These are phyloP conservation scores for Porites divaricata DNA, from an alignment of 92 coral and sea anemone genomes.

Conservation along the genomic window DNA sequence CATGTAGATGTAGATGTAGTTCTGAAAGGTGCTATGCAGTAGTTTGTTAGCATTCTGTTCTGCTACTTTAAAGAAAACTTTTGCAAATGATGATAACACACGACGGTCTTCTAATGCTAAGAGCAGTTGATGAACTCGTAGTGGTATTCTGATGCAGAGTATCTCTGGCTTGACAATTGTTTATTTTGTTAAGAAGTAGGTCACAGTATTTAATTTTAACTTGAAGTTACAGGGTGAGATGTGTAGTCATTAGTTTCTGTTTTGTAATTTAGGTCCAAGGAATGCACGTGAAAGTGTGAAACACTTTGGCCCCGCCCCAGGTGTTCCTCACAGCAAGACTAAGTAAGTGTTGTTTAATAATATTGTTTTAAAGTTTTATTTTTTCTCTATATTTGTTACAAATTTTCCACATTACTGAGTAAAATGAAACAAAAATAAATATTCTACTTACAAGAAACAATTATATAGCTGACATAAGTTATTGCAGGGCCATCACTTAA, in stretches of 20 bases:
- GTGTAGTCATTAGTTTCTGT: not conserved
- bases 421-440: no score
- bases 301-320: slow-evolving; percentile 97
- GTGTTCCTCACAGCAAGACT: slow-evolving; percentile 96
- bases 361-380: not conserved
- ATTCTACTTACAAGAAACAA: no score
- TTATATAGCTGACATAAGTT: no score
- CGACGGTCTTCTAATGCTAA: slow-evolving; percentile 99
- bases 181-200: not conserved
- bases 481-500: no score
- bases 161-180: not conserved
- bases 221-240: no score
- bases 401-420: no score
- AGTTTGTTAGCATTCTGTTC: no score
- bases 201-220: no score
- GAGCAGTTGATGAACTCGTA: slow-evolving; percentile 85
- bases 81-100: slow-evolving; percentile 92
- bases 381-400: no score
- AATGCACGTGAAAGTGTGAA: slow-evolving; percentile 92
- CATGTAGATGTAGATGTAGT: no score
- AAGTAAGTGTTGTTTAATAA: slow-evolving; percentile 57
- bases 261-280: slow-evolving; percentile 81
- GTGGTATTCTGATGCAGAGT: slow-evolving; percentile 85
- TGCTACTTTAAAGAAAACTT: not conserved
- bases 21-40: no score